Evolutionary conservation across 37 sponge, comb jelly and placozoan species (phyloP).

Genomic region (Beroe ovata): DNA sequence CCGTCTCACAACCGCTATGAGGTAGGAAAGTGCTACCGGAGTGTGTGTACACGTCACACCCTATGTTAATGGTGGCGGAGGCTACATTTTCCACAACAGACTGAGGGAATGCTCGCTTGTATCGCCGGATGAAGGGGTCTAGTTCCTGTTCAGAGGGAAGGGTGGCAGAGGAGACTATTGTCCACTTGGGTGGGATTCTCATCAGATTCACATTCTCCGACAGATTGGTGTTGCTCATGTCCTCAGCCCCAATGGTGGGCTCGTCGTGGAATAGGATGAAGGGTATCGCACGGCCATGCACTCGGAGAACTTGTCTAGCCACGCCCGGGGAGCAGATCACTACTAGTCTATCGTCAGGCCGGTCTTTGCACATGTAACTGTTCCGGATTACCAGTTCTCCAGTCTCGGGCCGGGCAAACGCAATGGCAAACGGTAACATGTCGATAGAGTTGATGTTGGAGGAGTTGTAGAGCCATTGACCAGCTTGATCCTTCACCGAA

Average conservation of each 20-base stretch:
- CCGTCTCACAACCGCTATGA: background rate
- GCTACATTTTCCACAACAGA: constrained; percentile 18
- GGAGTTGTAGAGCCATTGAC: constrained; percentile 60
- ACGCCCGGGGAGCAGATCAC: constrained; percentile 22
- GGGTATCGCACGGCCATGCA: background rate
- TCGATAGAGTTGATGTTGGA: background rate
- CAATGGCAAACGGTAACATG: constrained; percentile 16
- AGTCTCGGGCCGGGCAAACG: background rate
- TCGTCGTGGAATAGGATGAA: constrained; percentile 61
- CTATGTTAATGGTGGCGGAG: constrained; percentile 16
- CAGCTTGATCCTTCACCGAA: constrained; percentile 37
- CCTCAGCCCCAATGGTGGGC: constrained; percentile 44
- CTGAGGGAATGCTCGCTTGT: background rate
- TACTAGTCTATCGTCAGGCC: background rate
- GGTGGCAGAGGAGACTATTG: constrained; percentile 54
- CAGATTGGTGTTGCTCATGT: background rate
- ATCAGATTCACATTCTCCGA: background rate
- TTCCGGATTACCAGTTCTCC: constrained; percentile 6
- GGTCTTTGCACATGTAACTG: constrained; percentile 17
- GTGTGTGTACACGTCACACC: constrained; percentile 28
- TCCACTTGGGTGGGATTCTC: constrained; percentile 25
- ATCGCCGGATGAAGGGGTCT: constrained; percentile 17
- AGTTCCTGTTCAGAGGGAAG: constrained; percentile 12
- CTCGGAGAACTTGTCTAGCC: constrained; percentile 2
- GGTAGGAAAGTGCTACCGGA: background rate